These are phyloP conservation scores for Chiropotes sagulatus DNA, from an alignment of 2,797 vertebrate genomes.

Conservation along the genomic window DNA sequence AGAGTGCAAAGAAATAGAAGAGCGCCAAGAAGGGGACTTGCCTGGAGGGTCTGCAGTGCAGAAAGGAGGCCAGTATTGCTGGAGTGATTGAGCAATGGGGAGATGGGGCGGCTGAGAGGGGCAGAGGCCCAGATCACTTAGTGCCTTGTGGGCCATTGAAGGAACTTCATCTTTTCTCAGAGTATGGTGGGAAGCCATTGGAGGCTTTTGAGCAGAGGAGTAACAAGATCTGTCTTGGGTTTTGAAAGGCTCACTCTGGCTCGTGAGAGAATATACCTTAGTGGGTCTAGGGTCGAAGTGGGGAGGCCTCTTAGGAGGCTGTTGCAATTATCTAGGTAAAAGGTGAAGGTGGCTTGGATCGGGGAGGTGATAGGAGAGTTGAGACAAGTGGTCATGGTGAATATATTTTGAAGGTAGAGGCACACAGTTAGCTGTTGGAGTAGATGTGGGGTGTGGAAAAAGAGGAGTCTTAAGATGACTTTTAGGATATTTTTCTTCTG, in stretches of 20 bases:
- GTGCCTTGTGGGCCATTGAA: background rate
- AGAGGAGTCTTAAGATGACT: background rate
- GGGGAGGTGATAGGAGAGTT: background rate
- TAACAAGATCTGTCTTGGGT: background rate
- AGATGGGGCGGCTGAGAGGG: background rate
- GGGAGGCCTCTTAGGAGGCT: background rate
- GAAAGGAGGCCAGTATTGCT: background rate
- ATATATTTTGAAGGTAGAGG: background rate
- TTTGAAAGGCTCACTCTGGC: slow-evolving; percentile 4
- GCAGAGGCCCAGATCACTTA: background rate
- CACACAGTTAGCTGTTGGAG: background rate
- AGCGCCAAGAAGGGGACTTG: background rate
- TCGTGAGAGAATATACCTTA: background rate
- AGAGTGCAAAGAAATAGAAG: slow-evolving; percentile 22
- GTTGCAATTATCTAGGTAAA: background rate
- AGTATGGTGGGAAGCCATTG: background rate
- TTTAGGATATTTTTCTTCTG: background rate
- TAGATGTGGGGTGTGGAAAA: background rate
- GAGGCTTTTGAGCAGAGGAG: slow-evolving; percentile 25
- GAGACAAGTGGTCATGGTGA: background rate
- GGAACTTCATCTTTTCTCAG: background rate
- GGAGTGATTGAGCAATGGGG: background rate
- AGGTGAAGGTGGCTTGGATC: background rate
- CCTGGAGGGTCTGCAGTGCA: background rate
- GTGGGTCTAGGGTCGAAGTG: background rate